Evolutionary conservation across 2,797 vertebrate species (phyloP).

Genomic region (Rhinogobio ventralis): DNA sequence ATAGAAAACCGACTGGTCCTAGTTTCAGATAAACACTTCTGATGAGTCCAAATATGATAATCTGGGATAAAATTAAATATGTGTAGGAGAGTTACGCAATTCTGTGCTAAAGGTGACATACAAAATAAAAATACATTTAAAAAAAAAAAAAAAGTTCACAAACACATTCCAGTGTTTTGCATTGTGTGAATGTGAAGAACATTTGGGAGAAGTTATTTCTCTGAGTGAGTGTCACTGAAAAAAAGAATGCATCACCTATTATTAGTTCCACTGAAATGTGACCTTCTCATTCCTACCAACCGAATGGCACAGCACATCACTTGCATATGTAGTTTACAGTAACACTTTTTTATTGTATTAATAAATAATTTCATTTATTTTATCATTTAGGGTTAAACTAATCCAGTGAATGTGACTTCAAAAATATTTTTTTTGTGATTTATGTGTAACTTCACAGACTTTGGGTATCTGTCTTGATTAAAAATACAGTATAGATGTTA

Average conservation of each 20-base stretch:
- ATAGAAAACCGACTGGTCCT: background rate
- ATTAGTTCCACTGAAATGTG: background rate
- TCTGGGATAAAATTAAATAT: background rate
- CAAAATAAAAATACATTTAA: background rate
- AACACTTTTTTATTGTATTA: slow-evolving; percentile 20
- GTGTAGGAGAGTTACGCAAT: background rate
- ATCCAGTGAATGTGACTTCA: slow-evolving; percentile 44
- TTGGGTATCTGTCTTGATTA: slow-evolving; percentile 6
- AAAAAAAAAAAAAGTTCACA: background rate
- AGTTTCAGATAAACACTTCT: background rate
- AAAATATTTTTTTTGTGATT: slow-evolving; percentile 48
- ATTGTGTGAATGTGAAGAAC: slow-evolving; percentile 6
- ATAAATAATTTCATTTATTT: slow-evolving; percentile 31
- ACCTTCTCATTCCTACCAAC: background rate
- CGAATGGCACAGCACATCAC: slow-evolving; percentile 25
- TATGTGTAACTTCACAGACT: background rate
- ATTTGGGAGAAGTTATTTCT: background rate
- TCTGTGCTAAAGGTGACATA: background rate
- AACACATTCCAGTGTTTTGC: slow-evolving; percentile 28
- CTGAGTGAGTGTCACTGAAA: background rate
- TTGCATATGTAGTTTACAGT: slow-evolving; percentile 44
- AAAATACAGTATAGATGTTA: slow-evolving; percentile 37
- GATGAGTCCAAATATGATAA: background rate
- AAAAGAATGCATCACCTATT: background rate
- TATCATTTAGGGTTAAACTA: slow-evolving; percentile 14